Evolutionary conservation across 2,113 vertebrate species (phyloP).

Genomic region (Psammodynastes pulverulentus): DNA sequence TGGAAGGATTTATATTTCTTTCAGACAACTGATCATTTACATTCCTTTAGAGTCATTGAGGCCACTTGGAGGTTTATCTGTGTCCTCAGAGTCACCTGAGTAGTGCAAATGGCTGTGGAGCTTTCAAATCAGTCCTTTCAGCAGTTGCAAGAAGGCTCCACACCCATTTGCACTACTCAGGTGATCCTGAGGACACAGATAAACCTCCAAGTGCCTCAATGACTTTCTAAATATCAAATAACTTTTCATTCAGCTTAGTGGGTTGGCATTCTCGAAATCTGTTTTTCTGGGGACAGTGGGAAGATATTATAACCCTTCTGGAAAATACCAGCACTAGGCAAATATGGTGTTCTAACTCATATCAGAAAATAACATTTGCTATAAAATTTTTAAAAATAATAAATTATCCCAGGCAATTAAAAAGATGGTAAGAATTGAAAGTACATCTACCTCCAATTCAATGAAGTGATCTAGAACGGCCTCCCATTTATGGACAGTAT

Average conservation of each 20-base stretch:
- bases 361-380: neutral
- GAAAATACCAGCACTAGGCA: neutral
- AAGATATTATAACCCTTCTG: neutral
- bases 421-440: neutral
- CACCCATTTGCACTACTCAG: no score
- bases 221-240: neutral
- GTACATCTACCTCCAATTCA: constrained; percentile 60
- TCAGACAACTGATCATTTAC: no score
- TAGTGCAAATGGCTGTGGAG: no score
- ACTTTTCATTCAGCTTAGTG: neutral
- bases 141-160: no score
- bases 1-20: no score
- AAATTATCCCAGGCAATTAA: neutral
- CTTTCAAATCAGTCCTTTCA: no score
- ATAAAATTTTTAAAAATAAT: neutral
- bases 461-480: constrained; percentile 53
- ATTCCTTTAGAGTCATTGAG: no score
- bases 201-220: no score
- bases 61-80: no score
- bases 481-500: constrained; percentile 64
- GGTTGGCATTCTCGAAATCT: neutral
- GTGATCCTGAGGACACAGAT: no score
- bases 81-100: no score
- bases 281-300: neutral
- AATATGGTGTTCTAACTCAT: neutral